Evolutionary conservation across 2,797 vertebrate genomes (phyloP).

Genomic region (Intellagama lesueurii): DNA sequence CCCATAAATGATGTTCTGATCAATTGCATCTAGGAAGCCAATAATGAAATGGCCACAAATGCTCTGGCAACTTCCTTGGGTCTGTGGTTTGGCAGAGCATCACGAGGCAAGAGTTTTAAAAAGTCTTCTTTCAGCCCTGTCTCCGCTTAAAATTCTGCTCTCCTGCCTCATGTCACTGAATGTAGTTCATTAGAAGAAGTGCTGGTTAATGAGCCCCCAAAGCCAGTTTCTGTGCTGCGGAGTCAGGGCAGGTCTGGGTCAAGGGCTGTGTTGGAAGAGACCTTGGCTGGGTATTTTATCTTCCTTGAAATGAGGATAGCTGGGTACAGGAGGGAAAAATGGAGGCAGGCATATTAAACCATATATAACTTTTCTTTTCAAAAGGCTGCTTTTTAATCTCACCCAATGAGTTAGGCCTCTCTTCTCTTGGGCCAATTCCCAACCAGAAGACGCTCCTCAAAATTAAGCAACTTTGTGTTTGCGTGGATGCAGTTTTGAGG

Average conservation of each 20-base stretch:
- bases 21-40: conserved; percentile 28
- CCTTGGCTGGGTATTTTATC: not conserved
- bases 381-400: not conserved
- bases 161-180: not conserved
- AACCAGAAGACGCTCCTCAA: not conserved
- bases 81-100: accelerated
- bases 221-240: accelerated
- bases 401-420: not conserved
- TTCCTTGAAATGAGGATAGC: not conserved
- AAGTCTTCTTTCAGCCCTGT: not conserved
- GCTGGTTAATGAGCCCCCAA: not conserved
- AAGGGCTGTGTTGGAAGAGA: not conserved
- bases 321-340: not conserved
- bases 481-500: not conserved
- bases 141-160: not conserved
- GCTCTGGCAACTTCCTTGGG: not conserved
- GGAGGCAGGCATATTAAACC: not conserved
- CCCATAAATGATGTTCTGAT: not conserved
- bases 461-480: not conserved
- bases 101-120: not conserved
- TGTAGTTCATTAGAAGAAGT: not conserved
- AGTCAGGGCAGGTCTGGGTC: not conserved
- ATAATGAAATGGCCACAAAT: conserved; percentile 2
- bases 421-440: conserved; percentile 1
- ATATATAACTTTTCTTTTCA: not conserved